Conservation (phyloP, 2,113 vertebrate species). For the Perognathus longimembris region DNA sequence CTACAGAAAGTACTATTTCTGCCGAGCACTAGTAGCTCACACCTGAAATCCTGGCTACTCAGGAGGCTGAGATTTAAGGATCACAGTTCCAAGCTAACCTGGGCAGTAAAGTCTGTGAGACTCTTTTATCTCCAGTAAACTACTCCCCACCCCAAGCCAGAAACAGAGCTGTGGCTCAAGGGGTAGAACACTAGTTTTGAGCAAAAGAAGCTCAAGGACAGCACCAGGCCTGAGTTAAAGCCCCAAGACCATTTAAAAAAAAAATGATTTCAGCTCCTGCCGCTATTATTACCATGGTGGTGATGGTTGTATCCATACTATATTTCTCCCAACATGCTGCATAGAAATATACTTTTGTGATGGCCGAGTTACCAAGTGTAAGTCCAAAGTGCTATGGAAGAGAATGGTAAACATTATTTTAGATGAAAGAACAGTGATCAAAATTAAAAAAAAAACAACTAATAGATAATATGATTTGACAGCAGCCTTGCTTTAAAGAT, state of each 20-base stretch:
- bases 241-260: too few relatives aligned
- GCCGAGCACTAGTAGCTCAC: too few relatives aligned
- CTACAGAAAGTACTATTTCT: background rate
- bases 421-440: conserved; percentile 32
- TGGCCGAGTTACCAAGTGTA: background rate
- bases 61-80: too few relatives aligned
- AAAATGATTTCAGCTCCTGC: background rate
- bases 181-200: too few relatives aligned
- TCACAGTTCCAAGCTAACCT: too few relatives aligned
- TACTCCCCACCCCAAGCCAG: too few relatives aligned
- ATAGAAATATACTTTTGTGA: background rate
- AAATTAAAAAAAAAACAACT: conserved; percentile 50
- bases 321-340: background rate
- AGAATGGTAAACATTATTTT: conserved; percentile 16
- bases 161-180: too few relatives aligned
- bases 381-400: background rate
- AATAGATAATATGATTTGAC: background rate
- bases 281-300: background rate
- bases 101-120: too few relatives aligned
- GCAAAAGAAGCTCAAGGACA: too few relatives aligned
- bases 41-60: too few relatives aligned
- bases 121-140: too few relatives aligned
- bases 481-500: background rate
- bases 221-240: too few relatives aligned
- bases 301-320: background rate